These are phyloP conservation scores for Fukomys damarensis DNA, from an alignment of 2,113 vertebrate species.

Conservation along the genomic window DNA sequence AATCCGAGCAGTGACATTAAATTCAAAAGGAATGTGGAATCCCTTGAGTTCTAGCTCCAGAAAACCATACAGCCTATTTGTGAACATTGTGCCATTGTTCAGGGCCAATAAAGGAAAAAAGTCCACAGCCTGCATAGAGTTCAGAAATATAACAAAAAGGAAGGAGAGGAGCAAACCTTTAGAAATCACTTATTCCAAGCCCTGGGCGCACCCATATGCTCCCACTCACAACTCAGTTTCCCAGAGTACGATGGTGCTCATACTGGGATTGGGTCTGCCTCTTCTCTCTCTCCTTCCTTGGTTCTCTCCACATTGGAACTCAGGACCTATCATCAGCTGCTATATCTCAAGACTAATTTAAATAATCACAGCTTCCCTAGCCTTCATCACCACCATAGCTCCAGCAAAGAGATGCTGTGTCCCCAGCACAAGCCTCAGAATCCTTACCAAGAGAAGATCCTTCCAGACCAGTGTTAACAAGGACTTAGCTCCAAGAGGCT, in stretches of 20 bases:
- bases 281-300: neutral
- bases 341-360: neutral
- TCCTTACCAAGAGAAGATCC: neutral
- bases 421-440: neutral
- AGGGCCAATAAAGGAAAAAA: neutral
- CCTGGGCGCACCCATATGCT: neutral
- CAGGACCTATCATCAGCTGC: neutral
- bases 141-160: neutral
- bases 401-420: neutral
- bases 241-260: accelerated
- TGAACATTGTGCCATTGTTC: neutral
- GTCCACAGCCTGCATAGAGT: neutral
- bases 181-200: neutral
- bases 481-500: neutral
- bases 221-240: neutral
- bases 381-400: neutral
- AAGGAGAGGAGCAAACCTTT: neutral
- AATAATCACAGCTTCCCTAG: neutral
- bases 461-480: neutral
- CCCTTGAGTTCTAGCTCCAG: neutral
- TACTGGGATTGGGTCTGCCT: neutral
- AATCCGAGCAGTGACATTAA: neutral
- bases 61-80: neutral
- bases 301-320: neutral
- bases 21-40: neutral